Evolutionary conservation across 92 coral and sea anemone genomes (phyloP).

Genomic region (Porites evermanni): DNA sequence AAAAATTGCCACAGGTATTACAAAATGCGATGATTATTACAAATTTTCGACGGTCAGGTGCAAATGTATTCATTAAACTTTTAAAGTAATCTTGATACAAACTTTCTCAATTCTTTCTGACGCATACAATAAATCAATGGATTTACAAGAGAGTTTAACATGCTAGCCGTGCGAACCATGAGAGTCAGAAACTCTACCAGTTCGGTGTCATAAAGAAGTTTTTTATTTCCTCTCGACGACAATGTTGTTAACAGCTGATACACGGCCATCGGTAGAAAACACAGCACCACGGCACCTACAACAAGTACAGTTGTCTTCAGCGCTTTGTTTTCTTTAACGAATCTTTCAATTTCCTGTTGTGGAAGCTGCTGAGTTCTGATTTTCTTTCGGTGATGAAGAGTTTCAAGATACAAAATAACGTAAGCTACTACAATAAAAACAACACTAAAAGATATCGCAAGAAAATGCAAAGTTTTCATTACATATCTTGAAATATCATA

Average conservation of each 20-base stretch:
- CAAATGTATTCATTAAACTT: no score
- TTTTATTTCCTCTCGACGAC: background rate
- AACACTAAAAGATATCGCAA: background rate
- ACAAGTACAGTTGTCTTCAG: constrained; percentile 1
- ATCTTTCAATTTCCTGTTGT: background rate
- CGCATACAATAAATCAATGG: background rate
- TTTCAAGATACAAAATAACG: background rate
- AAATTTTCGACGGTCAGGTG: no score
- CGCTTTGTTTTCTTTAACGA: background rate
- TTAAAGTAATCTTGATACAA: background rate
- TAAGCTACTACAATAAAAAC: background rate
- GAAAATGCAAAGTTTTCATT: background rate
- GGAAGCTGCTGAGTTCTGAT: constrained; percentile 1
- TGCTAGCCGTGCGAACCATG: background rate
- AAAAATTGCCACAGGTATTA: no score
- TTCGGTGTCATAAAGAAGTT: background rate
- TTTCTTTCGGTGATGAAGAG: background rate
- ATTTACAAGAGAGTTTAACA: background rate
- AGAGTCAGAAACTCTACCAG: background rate
- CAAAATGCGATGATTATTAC: no score
- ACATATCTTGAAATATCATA: background rate
- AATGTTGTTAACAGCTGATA: background rate
- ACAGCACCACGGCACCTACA: background rate
- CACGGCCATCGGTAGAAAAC: background rate
- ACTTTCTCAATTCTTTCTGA: background rate